Evolutionary conservation across 2,888 invertebrate genomes (phyloP), one percentile per base, ranked within the genome.

Genomic region (Ennomos quercinarius): DNA sequence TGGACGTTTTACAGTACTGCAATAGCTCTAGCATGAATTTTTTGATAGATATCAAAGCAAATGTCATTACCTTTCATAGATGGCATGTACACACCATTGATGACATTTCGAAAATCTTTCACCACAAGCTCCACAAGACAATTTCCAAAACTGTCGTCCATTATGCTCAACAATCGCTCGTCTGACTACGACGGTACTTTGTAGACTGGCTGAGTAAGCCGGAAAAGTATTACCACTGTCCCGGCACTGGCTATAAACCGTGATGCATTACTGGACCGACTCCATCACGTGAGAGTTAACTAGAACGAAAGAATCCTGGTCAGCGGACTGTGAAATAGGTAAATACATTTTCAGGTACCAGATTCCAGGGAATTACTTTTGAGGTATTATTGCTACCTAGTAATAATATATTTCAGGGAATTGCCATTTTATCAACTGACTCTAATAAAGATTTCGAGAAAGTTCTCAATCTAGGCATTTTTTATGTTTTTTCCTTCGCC

Each of bases 261-360:
- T 68, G 63, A 66, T 68, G 61, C 64, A 68, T 68, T 56, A 61
- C 63, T 60, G 36, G 40, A 42, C 37, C 42, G 11, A 34, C 35
- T 42, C 46, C 38, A 51, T 51, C 57, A 47, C 51, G 47, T 12
- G 46, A 37, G 36, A 27, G 27, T 27, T 13, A 37, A 37, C 10
- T 13, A 4, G 10, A 46, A 13, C 35, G 11, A 36, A 12, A 36
- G 10, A 12, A 9, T n/a, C 10, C 11, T 4, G 13, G 9, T 17
- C 39, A n/a, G 10, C 8, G 39, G 39, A n/a, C 39, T n/a, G 39
- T 39, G 10, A 39, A 39, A 11, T 42, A 43, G 5, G 13, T 42
- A 48, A 27, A 27, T 27, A 27, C 27, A 27, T 27, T 27, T 27
- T 27, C 27, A 27, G 6, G 17, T 17, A 2, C 4, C 6, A 6